These are phyloP conservation scores for Trachelus stipa DNA, from an alignment of 2,888 invertebrate species.

Conservation along the genomic window DNA sequence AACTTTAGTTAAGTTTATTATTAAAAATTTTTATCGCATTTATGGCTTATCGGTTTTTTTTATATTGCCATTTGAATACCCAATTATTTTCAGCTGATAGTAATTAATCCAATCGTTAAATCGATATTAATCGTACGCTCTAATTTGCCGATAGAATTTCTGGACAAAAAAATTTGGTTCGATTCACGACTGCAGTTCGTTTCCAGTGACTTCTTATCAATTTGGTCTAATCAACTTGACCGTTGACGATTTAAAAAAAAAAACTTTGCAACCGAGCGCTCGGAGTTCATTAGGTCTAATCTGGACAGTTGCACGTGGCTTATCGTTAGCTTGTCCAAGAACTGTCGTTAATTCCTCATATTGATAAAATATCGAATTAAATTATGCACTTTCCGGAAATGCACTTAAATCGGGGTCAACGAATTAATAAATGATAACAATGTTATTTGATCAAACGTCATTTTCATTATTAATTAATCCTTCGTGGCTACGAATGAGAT, in stretches of 20 bases:
- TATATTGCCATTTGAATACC: no score
- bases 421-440: not conserved
- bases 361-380: not conserved
- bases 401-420: not conserved
- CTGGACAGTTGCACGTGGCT: not conserved
- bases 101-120: no score
- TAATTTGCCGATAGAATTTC: no score
- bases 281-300: not conserved
- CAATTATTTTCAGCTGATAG: no score
- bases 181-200: not conserved
- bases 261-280: not conserved
- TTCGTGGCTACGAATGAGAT: not conserved
- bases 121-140: no score
- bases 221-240: not conserved
- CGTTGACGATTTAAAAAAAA: not conserved
- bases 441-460: not conserved
- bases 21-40: no score
- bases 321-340: not conserved
- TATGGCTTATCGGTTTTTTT: no score
- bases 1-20: no score
- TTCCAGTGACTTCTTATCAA: not conserved
- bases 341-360: not conserved
- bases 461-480: not conserved
- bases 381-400: not conserved
- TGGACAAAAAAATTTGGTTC: not conserved